Conservation (phyloP, 2,797 vertebrate species). For the Argya squamiceps region DNA sequence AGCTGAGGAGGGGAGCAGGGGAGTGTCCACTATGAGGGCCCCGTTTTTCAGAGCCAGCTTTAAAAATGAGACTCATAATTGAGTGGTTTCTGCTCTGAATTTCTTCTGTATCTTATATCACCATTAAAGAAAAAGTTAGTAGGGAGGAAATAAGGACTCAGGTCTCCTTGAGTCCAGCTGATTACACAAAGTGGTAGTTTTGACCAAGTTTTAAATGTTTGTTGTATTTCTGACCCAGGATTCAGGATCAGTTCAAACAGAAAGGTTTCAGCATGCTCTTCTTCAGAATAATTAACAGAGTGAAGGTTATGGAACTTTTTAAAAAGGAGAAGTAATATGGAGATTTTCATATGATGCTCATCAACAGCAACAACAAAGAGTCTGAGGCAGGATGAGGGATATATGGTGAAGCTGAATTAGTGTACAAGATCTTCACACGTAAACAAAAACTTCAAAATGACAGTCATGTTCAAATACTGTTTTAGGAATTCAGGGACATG, state of each 20-base stretch:
- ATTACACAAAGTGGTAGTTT: not conserved
- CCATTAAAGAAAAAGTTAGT: not conserved
- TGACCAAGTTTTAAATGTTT: not conserved
- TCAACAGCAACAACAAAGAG: not conserved
- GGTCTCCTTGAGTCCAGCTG: not conserved
- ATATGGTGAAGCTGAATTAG: not conserved
- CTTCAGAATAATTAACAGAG: not conserved
- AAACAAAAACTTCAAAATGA: not conserved
- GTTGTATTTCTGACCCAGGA: not conserved
- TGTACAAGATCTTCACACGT: not conserved
- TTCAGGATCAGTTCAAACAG: not conserved
- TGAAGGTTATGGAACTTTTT: not conserved
- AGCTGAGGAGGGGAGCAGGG: fast-evolving
- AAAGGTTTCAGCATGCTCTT: not conserved
- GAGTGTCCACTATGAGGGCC: not conserved
- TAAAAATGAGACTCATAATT: not conserved
- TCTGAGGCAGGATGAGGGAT: not conserved
- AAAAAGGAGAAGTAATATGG: not conserved
- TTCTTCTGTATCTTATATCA: not conserved
- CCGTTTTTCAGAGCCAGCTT: not conserved
- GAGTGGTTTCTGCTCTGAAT: not conserved
- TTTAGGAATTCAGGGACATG: not conserved
- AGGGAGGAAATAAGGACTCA: not conserved
- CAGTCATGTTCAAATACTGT: not conserved
- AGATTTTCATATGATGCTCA: not conserved